phyloP scores from a whole-genome alignment of 2,113 vertebrate genomes.

The Microcebus tavaratra region DNA sequence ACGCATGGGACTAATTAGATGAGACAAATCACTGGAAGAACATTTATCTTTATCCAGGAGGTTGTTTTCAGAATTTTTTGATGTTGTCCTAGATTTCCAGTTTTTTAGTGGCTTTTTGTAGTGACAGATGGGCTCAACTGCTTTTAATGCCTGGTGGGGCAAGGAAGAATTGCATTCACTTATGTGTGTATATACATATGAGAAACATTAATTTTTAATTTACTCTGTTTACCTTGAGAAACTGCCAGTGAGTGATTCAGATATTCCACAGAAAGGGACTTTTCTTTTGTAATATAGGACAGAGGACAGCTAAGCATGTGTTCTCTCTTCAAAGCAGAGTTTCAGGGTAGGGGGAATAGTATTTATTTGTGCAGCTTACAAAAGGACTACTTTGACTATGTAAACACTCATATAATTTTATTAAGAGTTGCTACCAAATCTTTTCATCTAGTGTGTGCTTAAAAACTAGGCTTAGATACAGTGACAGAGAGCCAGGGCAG shows the following conservation, averaged over 20 bases:
- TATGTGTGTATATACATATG: conserved; percentile 72
- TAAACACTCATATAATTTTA: conserved; percentile 81
- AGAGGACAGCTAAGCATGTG: conserved; percentile 87
- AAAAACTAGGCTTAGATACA: conserved; percentile 52
- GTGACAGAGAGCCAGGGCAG: background rate
- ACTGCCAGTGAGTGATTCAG: conserved; percentile 87
- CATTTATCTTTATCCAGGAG: conserved; percentile 69
- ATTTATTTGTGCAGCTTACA: conserved; percentile 84
- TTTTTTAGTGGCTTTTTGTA: conserved; percentile 81
- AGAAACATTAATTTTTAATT: conserved; percentile 89
- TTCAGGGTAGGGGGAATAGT: conserved; percentile 76
- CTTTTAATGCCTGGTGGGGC: conserved; percentile 80
- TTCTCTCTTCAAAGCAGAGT: conserved; percentile 74
- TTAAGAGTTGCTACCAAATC: conserved; percentile 74
- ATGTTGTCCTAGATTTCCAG: conserved; percentile 81
- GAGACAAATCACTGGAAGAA: conserved; percentile 78
- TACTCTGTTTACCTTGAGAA: conserved; percentile 90
- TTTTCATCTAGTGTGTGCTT: conserved; percentile 69
- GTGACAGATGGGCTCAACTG: conserved; percentile 74
- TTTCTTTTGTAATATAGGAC: conserved; percentile 86
- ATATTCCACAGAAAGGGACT: conserved; percentile 83
- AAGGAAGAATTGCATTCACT: conserved; percentile 75
- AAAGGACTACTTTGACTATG: conserved; percentile 80
- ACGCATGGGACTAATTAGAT: conserved; percentile 85
- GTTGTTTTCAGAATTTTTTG: conserved; percentile 79